Evolutionary conservation across 2,888 invertebrate species (phyloP).

Genomic region (Athripsodes cinereus): DNA sequence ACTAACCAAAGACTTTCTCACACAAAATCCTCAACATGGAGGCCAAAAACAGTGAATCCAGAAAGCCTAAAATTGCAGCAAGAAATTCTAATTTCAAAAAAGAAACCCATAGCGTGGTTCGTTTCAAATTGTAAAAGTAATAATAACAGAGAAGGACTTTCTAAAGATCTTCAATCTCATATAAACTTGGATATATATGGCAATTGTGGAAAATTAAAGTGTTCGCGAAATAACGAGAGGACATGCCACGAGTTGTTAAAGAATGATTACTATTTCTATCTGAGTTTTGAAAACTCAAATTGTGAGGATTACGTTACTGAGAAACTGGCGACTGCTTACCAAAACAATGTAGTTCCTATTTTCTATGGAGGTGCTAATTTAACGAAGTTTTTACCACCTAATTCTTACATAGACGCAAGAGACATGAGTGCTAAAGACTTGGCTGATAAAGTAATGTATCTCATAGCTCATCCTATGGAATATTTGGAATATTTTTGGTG

Average conservation of each 20-base stretch:
- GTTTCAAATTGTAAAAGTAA: slow-evolving; percentile 48
- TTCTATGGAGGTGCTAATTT: slow-evolving; percentile 44
- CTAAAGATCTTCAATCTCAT: slow-evolving; percentile 46
- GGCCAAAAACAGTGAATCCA: slow-evolving; percentile 13
- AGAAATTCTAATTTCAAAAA: slow-evolving; percentile 32
- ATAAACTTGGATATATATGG: slow-evolving; percentile 59
- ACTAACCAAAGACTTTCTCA: slow-evolving; percentile 33
- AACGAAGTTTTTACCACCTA: slow-evolving; percentile 40
- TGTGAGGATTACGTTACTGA: slow-evolving; percentile 67
- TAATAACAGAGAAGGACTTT: slow-evolving; percentile 41
- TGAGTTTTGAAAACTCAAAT: slow-evolving; percentile 62
- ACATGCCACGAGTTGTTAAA: slow-evolving; percentile 39
- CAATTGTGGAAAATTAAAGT: slow-evolving; percentile 47
- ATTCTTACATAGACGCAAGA: slow-evolving; percentile 60
- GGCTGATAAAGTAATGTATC: slow-evolving; percentile 48
- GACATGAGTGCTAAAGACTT: slow-evolving; percentile 52
- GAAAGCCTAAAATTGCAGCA: background rate
- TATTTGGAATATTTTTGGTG: slow-evolving; percentile 63
- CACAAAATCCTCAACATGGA: slow-evolving; percentile 30
- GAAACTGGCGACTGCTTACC: slow-evolving; percentile 48
- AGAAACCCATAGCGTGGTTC: slow-evolving; percentile 51
- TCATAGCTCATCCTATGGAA: slow-evolving; percentile 46
- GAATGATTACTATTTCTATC: slow-evolving; percentile 60
- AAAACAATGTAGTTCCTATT: slow-evolving; percentile 40
- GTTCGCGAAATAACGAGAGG: slow-evolving; percentile 26